Percentiles rank a stretch among this genome's conserved stretches.
Evolutionary conservation across 2,113 vertebrate genomes (phyloP).

Genomic region (Callochromis pleurospilus): DNA sequence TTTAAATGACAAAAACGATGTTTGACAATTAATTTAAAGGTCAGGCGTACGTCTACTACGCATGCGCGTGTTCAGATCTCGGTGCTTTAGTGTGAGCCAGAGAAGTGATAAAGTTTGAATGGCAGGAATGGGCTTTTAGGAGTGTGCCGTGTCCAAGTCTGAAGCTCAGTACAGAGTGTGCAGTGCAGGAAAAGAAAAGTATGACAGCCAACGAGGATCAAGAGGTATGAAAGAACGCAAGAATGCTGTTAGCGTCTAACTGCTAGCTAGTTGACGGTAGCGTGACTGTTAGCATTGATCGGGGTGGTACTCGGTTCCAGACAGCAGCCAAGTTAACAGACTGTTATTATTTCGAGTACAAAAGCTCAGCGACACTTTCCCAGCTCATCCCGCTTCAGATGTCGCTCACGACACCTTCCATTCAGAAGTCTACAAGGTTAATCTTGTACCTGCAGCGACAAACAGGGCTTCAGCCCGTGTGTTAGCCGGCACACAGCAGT

Average conservation of each 20-base stretch:
- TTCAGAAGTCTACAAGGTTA: not conserved
- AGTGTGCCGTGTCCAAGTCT: not conserved
- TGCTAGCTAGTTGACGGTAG: not conserved
- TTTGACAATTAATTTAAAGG: not conserved
- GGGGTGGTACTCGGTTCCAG: too few species aligned
- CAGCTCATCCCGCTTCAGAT: not conserved
- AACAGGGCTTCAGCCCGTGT: not conserved
- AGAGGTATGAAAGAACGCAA: constrained; percentile 71
- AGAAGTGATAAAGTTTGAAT: not conserved
- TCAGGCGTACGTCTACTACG: not conserved
- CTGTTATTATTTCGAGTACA: rapidly evolving
- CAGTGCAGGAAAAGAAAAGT: not conserved
- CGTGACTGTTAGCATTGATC: not conserved
- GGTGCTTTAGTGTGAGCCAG: rapidly evolving
- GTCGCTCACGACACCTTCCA: not conserved
- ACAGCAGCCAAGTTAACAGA: not conserved
- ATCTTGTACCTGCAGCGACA: not conserved
- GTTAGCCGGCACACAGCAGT: not conserved
- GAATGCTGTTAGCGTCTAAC: constrained; percentile 5
- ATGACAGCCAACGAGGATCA: constrained; percentile 94
- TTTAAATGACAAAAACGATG: not conserved
- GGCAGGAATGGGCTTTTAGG: not conserved
- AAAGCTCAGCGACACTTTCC: not conserved
- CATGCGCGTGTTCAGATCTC: constrained; percentile 29
- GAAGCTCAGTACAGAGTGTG: not conserved